Evolutionary conservation across 2,113 vertebrate genomes (phyloP).

Genomic region (Pagrus major): DNA sequence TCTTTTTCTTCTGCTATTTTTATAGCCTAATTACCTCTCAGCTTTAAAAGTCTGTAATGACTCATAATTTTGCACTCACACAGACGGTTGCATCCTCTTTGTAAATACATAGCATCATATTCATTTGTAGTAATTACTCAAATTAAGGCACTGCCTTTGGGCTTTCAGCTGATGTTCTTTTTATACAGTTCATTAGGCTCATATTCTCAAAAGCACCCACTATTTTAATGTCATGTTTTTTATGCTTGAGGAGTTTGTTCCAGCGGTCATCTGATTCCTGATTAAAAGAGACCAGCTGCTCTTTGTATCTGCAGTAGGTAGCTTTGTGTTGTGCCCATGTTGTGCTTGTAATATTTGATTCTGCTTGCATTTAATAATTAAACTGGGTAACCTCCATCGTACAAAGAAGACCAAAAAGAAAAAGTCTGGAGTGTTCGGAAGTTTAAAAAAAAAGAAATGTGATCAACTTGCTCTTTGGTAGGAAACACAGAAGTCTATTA

Average conservation of each 20-base stretch:
- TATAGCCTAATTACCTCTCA: conserved; percentile 25
- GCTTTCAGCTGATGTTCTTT: conserved; percentile 58
- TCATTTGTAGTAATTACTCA: conserved; percentile 53
- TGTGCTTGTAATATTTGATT: background rate
- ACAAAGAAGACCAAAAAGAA: no score
- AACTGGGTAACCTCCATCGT: background rate
- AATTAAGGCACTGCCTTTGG: conserved; percentile 25
- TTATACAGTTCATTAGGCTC: conserved; percentile 30
- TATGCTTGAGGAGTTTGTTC: conserved; percentile 21
- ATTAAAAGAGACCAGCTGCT: background rate
- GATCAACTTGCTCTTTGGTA: no score
- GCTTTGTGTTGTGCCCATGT: background rate
- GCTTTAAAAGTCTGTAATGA: conserved; percentile 32
- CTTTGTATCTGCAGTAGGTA: background rate
- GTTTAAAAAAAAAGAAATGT: no score
- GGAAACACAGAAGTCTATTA: no score
- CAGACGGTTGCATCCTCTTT: conserved; percentile 28
- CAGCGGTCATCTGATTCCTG: background rate
- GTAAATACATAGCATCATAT: conserved; percentile 17
- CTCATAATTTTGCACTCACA: conserved; percentile 27
- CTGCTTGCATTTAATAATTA: background rate
- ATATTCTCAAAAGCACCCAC: conserved; percentile 34
- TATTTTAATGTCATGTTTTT: conserved; percentile 3
- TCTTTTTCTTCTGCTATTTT: conserved; percentile 21
- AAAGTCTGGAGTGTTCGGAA: no score